These are phyloP conservation scores for Xyrichtys novacula DNA, from an alignment of 2,797 vertebrate genomes.

Conservation along the genomic window DNA sequence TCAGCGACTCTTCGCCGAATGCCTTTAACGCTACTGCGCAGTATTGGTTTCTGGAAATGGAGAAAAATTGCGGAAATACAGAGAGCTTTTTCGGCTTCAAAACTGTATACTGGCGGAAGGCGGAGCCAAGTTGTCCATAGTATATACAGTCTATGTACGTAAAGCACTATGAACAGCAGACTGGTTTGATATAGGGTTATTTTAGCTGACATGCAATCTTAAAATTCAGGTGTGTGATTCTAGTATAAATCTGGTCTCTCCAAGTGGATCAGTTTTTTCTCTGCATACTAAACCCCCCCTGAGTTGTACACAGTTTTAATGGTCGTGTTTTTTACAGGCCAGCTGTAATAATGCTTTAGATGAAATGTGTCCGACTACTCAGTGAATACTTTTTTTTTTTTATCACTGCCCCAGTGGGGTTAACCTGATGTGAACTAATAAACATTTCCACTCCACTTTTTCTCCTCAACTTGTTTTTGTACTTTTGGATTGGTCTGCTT, in stretches of 20 bases:
- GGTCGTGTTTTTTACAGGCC: constrained; percentile 15
- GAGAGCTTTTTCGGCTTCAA: no score
- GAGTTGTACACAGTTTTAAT: constrained; percentile 6
- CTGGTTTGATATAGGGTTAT: no score
- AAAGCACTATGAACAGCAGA: no score
- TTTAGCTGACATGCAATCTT: no score
- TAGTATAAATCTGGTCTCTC: constrained; percentile 1
- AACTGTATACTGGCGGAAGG: no score
- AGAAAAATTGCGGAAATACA: no score
- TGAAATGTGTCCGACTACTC: constrained; percentile 40
- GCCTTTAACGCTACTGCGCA: no score
- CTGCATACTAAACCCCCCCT: constrained; percentile 31
- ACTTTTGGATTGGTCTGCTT: background rate
- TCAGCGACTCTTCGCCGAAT: no score
- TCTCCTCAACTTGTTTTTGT: constrained; percentile 21
- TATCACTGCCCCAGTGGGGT: constrained; percentile 29
- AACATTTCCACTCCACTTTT: constrained; percentile 43
- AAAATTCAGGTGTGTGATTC: background rate
- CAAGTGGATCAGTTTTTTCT: constrained; percentile 30
- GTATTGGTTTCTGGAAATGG: no score
- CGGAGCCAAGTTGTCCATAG: no score
- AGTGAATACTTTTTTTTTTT: constrained; percentile 43
- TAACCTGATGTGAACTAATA: constrained; percentile 45
- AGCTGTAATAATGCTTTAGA: constrained; percentile 18
- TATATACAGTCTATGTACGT: no score